These are phyloP conservation scores for Cuniculus paca DNA, from an alignment of 2,797 vertebrate species.

Conservation along the genomic window DNA sequence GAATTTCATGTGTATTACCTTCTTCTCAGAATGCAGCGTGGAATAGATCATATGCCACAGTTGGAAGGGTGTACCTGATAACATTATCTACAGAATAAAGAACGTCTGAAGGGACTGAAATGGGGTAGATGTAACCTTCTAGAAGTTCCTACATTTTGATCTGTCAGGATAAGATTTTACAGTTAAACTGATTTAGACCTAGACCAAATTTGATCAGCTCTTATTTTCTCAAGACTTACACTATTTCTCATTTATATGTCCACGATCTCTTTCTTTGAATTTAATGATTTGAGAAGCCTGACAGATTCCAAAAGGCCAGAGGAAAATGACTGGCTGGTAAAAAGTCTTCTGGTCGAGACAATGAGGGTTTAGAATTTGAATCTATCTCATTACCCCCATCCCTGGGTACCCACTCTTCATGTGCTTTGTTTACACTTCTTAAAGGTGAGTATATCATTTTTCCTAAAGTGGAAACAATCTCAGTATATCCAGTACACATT, in stretches of 20 bases:
- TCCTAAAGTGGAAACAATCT: background rate
- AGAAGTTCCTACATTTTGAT: background rate
- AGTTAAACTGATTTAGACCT: background rate
- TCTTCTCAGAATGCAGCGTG: background rate
- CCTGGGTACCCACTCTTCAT: background rate
- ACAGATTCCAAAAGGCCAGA: background rate
- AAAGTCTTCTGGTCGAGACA: background rate
- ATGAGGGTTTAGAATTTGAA: background rate
- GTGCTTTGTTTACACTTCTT: background rate
- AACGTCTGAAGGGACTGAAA: background rate
- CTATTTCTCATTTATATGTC: background rate
- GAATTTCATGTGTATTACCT: background rate
- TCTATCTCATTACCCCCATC: background rate
- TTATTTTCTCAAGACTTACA: background rate
- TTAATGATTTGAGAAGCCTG: background rate
- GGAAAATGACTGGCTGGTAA: background rate
- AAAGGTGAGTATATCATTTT: background rate
- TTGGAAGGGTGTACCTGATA: background rate
- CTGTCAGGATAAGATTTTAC: background rate
- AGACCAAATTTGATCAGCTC: background rate
- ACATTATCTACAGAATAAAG: constrained; percentile 1
- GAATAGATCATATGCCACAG: background rate
- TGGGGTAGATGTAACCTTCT: background rate
- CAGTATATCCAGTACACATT: background rate
- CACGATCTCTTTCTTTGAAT: background rate